Evolutionary conservation across 2,888 invertebrate genomes (phyloP).

Genomic region (Tetranychus truncatus): DNA sequence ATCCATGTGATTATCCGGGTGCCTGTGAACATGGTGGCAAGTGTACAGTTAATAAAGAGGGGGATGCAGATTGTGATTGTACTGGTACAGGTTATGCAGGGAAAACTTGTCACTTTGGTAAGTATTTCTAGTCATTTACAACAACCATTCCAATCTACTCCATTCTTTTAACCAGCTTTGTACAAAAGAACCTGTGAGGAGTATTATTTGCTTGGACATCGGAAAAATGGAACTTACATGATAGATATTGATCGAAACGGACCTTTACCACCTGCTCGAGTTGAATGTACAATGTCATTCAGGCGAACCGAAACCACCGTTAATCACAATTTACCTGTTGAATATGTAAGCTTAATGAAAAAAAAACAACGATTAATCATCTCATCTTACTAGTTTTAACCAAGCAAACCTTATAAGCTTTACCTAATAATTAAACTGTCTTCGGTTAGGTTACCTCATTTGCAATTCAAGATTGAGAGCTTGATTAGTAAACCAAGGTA

Average conservation of each 20-base stretch:
- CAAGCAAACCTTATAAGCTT: not conserved
- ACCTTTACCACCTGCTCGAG: constrained; percentile 70
- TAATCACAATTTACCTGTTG: constrained; percentile 72
- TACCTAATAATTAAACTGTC: not conserved
- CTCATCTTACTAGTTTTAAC: constrained; percentile 26
- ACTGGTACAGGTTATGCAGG: constrained; percentile 75
- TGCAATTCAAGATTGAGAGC: no score
- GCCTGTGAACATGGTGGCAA: constrained; percentile 80
- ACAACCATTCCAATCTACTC: not conserved
- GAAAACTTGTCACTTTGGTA: constrained; percentile 66
- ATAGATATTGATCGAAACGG: constrained; percentile 89
- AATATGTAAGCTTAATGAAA: constrained; percentile 42
- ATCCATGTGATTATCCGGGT: constrained; percentile 69
- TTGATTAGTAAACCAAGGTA: no score
- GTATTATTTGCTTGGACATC: constrained; percentile 65
- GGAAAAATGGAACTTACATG: constrained; percentile 69
- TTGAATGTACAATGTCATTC: constrained; percentile 81
- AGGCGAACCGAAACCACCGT: constrained; percentile 60
- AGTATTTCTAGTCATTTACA: not conserved
- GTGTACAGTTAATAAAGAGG: constrained; percentile 44
- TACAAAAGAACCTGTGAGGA: constrained; percentile 83
- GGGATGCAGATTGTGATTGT: constrained; percentile 61
- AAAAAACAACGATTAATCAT: not conserved
- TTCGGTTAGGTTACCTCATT: no score
- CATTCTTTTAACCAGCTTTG: constrained; percentile 42